A percentile compares a stretch with the other conserved stretches of the same genome.
Evolutionary conservation across 2,113 vertebrate species (phyloP).

Genomic region (Junco hyemalis): DNA sequence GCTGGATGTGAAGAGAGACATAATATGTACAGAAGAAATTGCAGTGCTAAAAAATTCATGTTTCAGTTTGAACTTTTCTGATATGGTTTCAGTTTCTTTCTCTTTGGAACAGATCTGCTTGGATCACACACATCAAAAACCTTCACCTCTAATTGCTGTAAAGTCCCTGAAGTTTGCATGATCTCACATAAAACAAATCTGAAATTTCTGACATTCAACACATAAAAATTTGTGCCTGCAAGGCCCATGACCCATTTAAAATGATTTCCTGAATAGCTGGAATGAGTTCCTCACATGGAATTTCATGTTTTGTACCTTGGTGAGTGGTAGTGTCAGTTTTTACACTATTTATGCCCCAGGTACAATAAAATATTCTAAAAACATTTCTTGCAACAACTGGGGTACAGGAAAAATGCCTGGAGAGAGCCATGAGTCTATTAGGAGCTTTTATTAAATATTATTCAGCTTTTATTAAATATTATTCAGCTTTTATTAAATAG

Average conservation of each 20-base stretch:
- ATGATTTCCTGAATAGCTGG: neutral
- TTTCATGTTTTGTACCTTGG: neutral
- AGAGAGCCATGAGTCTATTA: neutral
- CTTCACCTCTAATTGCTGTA: neutral
- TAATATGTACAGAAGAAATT: neutral
- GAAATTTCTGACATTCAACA: neutral
- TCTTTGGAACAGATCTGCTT: neutral
- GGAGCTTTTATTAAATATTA: neutral
- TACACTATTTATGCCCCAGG: neutral
- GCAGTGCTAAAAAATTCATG: neutral
- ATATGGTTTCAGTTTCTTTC: neutral
- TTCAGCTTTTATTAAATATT: neutral
- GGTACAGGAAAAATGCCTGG: neutral
- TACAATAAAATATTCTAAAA: neutral
- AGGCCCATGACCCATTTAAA: neutral
- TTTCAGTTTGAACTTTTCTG: neutral
- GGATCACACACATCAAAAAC: neutral
- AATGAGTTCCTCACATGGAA: neutral
- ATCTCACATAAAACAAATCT: neutral
- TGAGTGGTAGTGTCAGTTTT: neutral
- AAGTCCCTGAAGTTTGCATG: neutral
- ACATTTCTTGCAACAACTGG: neutral
- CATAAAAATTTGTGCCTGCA: neutral
- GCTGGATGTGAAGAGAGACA: neutral
- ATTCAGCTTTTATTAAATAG: neutral